Evolutionary conservation across 2,888 invertebrate genomes (phyloP), one percentile per base, ranked within the genome.

Genomic region (Emesis castigata): DNA sequence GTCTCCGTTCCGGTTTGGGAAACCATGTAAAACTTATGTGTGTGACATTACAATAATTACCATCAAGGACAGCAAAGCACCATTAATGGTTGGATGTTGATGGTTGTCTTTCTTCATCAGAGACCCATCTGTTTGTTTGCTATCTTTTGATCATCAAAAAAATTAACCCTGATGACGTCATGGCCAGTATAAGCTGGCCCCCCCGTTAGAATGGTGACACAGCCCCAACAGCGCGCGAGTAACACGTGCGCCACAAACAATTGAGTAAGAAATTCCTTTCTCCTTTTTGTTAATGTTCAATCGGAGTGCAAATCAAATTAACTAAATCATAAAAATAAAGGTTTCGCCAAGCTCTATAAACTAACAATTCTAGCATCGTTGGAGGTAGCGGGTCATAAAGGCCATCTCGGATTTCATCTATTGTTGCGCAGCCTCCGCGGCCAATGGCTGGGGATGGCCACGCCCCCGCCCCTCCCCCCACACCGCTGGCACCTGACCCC

Each of bases 341-440:
- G n/a, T 58, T 58, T 58, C 26, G 58, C 58, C 14, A 58, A 58
- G 58, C 22, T 58, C 22, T 26, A 58, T 58, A 58, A 58, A 58
- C 22, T 9, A 56, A 56, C 53, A 56, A 18, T 18, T 11, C 22
- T 20, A 11, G 11, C 56, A 22, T 56, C 56, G 56, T 20, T 20
- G 56, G 56, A 56, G 56, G 56, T 56, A 56, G 56, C 56, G 56
- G 58, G 58, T 58, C 58, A 58, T 58, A 58, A 58, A 58, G 56
- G 58, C 58, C 58, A 22, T 58, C 58, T 91, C 91, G 91, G 90
- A 90, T 91, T 91, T 87, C 91, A 89, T 75, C 87, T 86, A 90
- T 92, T 91, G 91, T 92, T 90, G 44, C 87, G 86, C 87, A 58
- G 58, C 58, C 58, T 26, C 22, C 20, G 79, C 80, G 71, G 79